Evolutionary conservation across 2,888 invertebrate genomes (phyloP).

Genomic region (Coelopa pilipes): DNA sequence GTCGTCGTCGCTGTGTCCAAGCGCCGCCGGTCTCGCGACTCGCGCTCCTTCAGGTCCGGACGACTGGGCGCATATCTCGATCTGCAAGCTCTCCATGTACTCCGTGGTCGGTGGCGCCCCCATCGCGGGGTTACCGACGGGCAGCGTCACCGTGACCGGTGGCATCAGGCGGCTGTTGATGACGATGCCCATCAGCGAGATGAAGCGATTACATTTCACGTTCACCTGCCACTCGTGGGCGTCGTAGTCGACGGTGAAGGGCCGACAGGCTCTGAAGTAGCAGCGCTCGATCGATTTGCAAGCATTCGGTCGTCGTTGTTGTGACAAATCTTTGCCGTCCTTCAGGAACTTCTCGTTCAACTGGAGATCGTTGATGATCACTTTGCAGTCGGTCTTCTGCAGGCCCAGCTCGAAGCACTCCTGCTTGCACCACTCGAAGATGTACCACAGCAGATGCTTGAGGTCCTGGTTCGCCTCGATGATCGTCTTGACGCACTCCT

Average conservation of each 20-base stretch:
- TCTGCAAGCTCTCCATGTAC: conserved; percentile 58
- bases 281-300: conserved; percentile 57
- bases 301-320: conserved; percentile 33
- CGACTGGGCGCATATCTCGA: conserved; percentile 53
- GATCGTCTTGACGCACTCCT: conserved; percentile 63
- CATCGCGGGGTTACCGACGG: conserved; percentile 22
- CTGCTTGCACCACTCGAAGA: conserved; percentile 63
- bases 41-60: not conserved
- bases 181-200: conserved; percentile 60
- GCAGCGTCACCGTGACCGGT: conserved; percentile 47
- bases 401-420: conserved; percentile 58
- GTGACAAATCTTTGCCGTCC: conserved; percentile 1
- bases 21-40: not conserved
- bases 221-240: conserved; percentile 55
- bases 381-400: conserved; percentile 48
- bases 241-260: conserved; percentile 58
- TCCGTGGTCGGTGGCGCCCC: conserved; percentile 43
- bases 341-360: conserved; percentile 38
- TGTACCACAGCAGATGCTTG: conserved; percentile 60
- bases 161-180: conserved; percentile 64
- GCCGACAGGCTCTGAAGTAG: conserved; percentile 64
- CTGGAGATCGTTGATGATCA: conserved; percentile 48
- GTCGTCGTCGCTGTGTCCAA: conserved; percentile 29
- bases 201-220: conserved; percentile 59
- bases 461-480: conserved; percentile 57